Percentiles rank a stretch among this genome's conserved stretches.
phyloP scores from a whole-genome alignment of 2,113 vertebrate species.

The Choloepus hoffmanni region DNA sequence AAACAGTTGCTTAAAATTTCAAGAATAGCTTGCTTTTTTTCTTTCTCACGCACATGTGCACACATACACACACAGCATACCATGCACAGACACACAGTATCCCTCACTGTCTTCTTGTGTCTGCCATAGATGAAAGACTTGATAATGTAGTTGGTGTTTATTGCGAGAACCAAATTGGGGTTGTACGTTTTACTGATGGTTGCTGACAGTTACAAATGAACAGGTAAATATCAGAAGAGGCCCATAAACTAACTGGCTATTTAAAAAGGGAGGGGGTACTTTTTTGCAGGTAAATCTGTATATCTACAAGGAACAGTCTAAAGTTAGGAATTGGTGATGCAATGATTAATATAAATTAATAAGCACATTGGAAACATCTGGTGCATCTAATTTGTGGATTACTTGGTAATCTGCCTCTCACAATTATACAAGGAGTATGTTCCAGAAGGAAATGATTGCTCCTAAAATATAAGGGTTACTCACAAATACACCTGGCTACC shows the following conservation, averaged over 20 bases:
- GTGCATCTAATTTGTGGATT: background rate
- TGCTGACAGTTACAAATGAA: background rate
- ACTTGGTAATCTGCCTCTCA: background rate
- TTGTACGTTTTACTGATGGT: background rate
- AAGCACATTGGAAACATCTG: background rate
- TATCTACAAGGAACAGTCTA: background rate
- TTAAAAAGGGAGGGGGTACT: background rate
- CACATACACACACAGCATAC: background rate
- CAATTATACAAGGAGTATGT: background rate
- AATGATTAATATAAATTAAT: background rate
- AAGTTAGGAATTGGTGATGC: background rate
- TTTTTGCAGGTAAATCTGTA: background rate
- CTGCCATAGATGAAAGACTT: background rate
- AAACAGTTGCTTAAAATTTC: conserved; percentile 21
- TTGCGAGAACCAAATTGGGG: background rate
- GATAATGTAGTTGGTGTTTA: background rate
- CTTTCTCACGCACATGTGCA: background rate
- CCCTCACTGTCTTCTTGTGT: background rate
- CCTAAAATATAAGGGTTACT: background rate
- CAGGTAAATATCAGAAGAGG: background rate
- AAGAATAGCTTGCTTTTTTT: background rate
- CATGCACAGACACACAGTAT: background rate
- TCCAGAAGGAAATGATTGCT: background rate
- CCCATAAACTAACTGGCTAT: background rate
- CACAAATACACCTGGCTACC: background rate